Evolutionary conservation across 2,113 vertebrate species (phyloP).

Genomic region (Eleginops maclovinus): DNA sequence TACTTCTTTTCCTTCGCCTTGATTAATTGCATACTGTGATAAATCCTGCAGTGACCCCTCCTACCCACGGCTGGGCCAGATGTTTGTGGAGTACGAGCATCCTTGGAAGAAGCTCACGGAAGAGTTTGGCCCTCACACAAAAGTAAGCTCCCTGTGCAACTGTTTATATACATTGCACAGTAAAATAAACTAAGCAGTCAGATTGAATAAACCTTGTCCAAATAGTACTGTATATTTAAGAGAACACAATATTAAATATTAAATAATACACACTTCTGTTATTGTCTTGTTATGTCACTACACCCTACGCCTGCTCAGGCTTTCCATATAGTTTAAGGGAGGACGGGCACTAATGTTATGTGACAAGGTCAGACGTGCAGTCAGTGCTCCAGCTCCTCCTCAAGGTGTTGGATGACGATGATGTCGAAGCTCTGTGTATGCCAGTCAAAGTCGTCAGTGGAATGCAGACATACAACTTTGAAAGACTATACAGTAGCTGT

Average conservation of each 20-base stretch:
- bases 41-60: slow-evolving; percentile 86
- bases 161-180: background rate
- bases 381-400: no score
- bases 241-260: background rate
- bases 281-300: background rate
- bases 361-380: background rate
- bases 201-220: background rate
- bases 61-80: slow-evolving; percentile 91
- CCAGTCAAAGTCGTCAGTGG: no score
- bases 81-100: slow-evolving; percentile 93
- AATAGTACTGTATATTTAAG: background rate
- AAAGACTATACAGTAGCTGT: background rate
- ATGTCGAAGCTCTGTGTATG: background rate
- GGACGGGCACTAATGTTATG: background rate
- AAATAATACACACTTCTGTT: background rate
- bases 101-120: slow-evolving; percentile 93
- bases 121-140: slow-evolving; percentile 94
- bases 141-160: slow-evolving; percentile 78
- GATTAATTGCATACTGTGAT: slow-evolving; percentile 11
- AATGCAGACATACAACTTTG: no score
- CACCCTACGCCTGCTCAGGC: background rate
- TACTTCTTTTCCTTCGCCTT: background rate
- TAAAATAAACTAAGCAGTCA: background rate
- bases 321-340: background rate
- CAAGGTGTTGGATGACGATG: background rate